Base-by-base conservation (phyloP, 2,113 vertebrate species). In the Tapirus terrestris region DNA sequence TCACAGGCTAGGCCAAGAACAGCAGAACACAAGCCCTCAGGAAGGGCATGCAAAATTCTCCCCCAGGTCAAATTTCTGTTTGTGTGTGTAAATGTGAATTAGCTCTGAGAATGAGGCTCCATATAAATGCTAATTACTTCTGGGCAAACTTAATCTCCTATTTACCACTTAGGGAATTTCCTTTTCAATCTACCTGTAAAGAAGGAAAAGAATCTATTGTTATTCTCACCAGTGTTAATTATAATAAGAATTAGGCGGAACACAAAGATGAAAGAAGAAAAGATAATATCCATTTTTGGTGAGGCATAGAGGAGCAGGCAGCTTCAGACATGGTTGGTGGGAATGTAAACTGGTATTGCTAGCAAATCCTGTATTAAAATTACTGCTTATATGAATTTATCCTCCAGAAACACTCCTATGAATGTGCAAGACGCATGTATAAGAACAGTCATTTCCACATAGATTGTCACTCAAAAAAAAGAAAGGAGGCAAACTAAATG, bases 121-220 rank as follows among this genome's bases (percentile, higher is more conserved):
- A 43, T 97, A 90, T 96, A 97, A 98, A 98, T 91, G 94, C 95
- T 98, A 96, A 98, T 98, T 98, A 95, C 92, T 96, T 92, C 65
- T 86, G 92, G 87, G 97, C 94, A 91, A 89, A 96, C 31, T 88
- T 89, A 97, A 96, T 97, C 94, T 97, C 75, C 90, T 97, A 63
- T 94, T 97, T 97, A 89, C 85, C 75, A 96, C 76, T 96, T 88
- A 88, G 97, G 83, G 92, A 97, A 96, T 98, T 96, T 97, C 75
- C 56, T 96, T 96, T 98, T 96, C 70, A 97, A 56, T 96, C 27
- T 84, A 61, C 82, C 90, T 97, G 51, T 83, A 96, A 96, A 93
- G 29, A 85, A 89, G 61, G 84, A 81, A 91, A 92, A 82, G 76
- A 73, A 67, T 77, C 97, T 93, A 36, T 97, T 97, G 90, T 96